Base-by-base conservation (phyloP, 2,888 invertebrate genomes). In the Desoria tigrina region DNA sequence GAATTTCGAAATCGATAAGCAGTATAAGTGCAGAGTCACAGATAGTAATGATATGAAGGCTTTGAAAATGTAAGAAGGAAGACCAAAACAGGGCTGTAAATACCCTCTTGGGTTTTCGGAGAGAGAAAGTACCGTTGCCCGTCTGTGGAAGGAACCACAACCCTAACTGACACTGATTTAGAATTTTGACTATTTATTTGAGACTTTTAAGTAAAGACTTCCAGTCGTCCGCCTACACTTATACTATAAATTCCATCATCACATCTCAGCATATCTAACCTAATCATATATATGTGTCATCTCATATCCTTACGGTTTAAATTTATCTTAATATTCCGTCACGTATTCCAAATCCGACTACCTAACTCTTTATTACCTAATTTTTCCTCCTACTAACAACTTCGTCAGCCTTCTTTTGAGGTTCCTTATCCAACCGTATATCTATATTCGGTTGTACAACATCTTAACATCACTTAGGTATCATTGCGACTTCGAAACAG, bases 141-240 rank as follows among this genome's bases (percentile, higher is more conserved):
- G 21, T 45, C 39, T 53, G 63, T 60, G 65, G 65, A 65, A 67
- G 70, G 67, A 65, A 67, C 66, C 70, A 54, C 67, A 67, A 65
- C 60, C 55, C 63, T 65, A 65, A 70, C 70, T 70, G 62, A 66
- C 70, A 67, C 63, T 64, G 59, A 65, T 65, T 65, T 63, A 61
- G 61, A 66, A 55, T 63, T 66, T 68, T 66, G 56, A 68, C 65
- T 66, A 64, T 68, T 71, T 71, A 71, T 68, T 68, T 66, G 68
- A 51, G 18, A 18, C 24, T 14, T 26, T 51, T 16, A 11, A 39
- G 39, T 39, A 9, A 11, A 45, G 45, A 18, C 21, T 45, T n/a
- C 6, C 32, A 32, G 32, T 32, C 45, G 4, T 11, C 45, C 45
- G 21, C 45, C 45, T 45, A 45, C 45, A 45, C 45, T 16, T 21